Base-by-base conservation (phyloP, 1,140 invertebrate genomes). In the Vanessa tameamea region DNA sequence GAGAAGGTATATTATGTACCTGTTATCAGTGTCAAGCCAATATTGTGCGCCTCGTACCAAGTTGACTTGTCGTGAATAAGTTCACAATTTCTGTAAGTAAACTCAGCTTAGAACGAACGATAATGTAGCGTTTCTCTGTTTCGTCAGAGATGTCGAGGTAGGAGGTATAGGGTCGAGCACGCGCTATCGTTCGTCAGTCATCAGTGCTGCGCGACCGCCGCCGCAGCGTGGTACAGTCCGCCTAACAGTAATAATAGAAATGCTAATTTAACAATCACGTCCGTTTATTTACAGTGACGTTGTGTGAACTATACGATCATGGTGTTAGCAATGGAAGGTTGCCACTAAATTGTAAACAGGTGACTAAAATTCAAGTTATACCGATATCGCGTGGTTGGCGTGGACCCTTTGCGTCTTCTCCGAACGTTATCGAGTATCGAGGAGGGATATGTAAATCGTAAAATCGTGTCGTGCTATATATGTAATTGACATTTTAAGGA, bases 151-250 rank as follows among this genome's bases (percentile, higher is more conserved):
- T 85, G 15, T 81, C 84, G 82, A 85, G 82, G 87, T 89, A 90
- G 74, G 75, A 81, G 88, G 51, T 68, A 78, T 85, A 87, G 88
- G 90, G 90, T 90, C 88, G 88, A 75, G 75, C 82, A 78, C 77
- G 80, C 82, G 87, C 88, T 92, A 92, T 90, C 90, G 88, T 90
- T 86, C 90, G 85, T 77, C 83, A 84, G 83, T 82, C 82, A 87
- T 83, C 87, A 89, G 88, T 90, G 83, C 82, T 82, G 82, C 80
- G 87, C 87, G 87, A 86, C 81, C 85, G 82, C 83, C 83, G 85
- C 81, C 78, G 77, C 82, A 76, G 88, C 87, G 84, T 86, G 85
- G 85, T 89, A 83, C 82, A 79, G 80, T 78, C 81, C 76, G 72
- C 76, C 74, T 76, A 70, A 68, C 55, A 50, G 64, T 78, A 71